Evolutionary conservation across 2,113 vertebrate genomes (phyloP).

Genomic region (Alexandromys fortis): DNA sequence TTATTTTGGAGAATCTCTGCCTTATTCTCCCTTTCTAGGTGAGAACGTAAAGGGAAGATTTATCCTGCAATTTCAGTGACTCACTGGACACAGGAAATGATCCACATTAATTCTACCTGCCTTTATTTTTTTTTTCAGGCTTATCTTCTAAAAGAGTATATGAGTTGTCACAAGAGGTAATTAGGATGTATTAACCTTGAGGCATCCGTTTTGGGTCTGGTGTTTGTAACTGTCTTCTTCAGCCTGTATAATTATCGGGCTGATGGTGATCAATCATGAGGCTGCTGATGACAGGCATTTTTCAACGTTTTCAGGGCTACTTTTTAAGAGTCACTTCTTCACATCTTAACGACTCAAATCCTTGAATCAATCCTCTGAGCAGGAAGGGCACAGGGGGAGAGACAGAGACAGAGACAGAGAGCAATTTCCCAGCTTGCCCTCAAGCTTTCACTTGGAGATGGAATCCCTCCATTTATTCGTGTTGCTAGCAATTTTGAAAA

Average conservation of each 20-base stretch:
- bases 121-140: neutral
- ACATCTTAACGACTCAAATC: conserved; percentile 56
- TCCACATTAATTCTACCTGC: neutral
- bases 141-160: conserved; percentile 34
- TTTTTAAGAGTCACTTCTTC: conserved; percentile 52
- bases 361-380: conserved; percentile 54
- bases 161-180: conserved; percentile 40
- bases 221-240: conserved; percentile 50
- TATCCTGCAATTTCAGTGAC: conserved; percentile 19
- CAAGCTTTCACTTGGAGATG: conserved; percentile 52
- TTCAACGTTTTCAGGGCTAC: conserved; percentile 66
- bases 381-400: conserved; percentile 24
- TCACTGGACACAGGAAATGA: conserved; percentile 20
- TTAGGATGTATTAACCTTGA: conserved; percentile 74
- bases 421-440: conserved; percentile 30
- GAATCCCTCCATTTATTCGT: conserved; percentile 41
- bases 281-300: conserved; percentile 65
- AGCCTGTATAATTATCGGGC: conserved; percentile 69
- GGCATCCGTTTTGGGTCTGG: conserved; percentile 65
- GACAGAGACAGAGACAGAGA: neutral
- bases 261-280: conserved; percentile 75
- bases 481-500: conserved; percentile 42
- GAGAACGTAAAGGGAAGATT: neutral
- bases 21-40: neutral
- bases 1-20: conserved; percentile 11